Evolutionary conservation across 2,797 vertebrate species (phyloP).

Genomic region (Esox lucius): DNA sequence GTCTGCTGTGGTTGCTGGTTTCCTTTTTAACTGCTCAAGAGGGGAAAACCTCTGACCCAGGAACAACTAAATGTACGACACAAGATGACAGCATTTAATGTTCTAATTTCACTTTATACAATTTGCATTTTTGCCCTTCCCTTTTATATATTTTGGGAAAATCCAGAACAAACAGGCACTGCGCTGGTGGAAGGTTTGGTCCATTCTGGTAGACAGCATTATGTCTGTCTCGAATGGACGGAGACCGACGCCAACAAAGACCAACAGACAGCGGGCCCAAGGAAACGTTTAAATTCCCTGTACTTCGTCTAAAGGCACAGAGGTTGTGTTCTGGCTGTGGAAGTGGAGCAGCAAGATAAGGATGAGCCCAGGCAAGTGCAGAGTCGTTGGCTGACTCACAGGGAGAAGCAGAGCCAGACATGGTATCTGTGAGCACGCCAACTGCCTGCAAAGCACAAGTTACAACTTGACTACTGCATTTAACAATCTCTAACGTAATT

Average conservation of each 20-base stretch:
- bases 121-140: background rate
- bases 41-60: background rate
- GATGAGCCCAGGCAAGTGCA: background rate
- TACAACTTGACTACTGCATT: background rate
- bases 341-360: background rate
- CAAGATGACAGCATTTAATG: background rate
- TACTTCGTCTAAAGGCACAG: background rate
- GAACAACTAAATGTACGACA: background rate
- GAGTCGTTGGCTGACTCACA: constrained; percentile 16
- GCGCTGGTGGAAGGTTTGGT: background rate
- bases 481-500: background rate
- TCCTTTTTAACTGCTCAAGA: background rate
- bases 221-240: background rate
- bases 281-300: background rate
- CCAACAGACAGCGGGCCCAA: background rate
- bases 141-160: background rate
- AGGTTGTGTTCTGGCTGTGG: background rate
- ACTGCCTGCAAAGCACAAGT: background rate
- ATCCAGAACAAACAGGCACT: background rate
- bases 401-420: constrained; percentile 12
- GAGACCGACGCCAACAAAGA: background rate
- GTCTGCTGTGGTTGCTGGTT: background rate
- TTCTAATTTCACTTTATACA: background rate
- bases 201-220: background rate
- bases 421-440: background rate